Conservation (phyloP, 2,797 vertebrate genomes). For the Galagoides demidoff region DNA sequence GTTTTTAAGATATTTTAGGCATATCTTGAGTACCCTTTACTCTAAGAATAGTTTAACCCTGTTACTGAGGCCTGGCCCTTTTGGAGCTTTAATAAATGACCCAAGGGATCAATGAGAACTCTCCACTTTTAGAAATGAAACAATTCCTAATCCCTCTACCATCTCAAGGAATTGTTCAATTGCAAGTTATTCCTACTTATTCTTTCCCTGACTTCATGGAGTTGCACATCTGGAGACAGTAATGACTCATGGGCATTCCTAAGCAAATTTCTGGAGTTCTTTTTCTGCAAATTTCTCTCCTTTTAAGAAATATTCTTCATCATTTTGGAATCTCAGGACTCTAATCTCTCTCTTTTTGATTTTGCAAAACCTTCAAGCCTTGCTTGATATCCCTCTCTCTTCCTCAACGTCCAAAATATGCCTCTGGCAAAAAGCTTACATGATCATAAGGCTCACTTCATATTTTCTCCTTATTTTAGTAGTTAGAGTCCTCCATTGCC, state of each 20-base stretch:
- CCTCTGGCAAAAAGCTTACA: background rate
- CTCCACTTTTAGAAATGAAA: background rate
- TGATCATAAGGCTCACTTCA: background rate
- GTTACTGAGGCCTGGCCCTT: background rate
- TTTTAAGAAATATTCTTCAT: background rate
- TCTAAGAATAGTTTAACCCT: background rate
- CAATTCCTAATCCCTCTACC: background rate
- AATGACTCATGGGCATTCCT: background rate
- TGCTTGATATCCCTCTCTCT: background rate
- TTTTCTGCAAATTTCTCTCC: background rate
- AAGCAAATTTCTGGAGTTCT: constrained; percentile 6
- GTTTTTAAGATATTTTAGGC: background rate
- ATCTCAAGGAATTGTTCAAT: background rate
- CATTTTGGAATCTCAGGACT: background rate
- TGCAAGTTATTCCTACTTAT: background rate
- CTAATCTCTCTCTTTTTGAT: background rate
- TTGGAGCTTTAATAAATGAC: background rate
- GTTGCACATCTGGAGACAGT: background rate
- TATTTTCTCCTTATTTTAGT: background rate
- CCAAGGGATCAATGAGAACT: background rate
- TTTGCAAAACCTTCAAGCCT: background rate
- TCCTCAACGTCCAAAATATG: background rate
- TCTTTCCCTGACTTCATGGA: background rate
- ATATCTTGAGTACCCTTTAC: background rate
- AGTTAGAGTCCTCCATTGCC: background rate